Evolutionary conservation across 2,888 invertebrate genomes (phyloP).

Genomic region (Sabatieria punctata): DNA sequence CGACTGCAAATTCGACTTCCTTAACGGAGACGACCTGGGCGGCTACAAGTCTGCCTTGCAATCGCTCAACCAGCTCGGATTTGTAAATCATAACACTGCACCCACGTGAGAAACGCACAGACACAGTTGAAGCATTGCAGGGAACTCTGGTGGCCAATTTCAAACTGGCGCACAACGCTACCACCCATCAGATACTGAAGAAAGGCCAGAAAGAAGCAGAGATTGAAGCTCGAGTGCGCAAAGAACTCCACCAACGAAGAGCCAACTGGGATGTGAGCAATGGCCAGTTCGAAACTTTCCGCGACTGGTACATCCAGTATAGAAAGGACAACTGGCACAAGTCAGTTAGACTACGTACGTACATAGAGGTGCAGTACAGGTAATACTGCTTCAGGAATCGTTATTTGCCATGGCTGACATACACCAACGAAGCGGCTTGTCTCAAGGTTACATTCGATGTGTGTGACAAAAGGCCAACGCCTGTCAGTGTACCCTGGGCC

Average conservation of each 20-base stretch:
- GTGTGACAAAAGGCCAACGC: conserved; percentile 17
- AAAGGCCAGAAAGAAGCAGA: conserved; percentile 14
- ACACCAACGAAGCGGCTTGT: conserved; percentile 29
- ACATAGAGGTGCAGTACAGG: neutral
- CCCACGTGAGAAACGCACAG: too few relatives aligned
- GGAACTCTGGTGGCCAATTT: conserved; percentile 30
- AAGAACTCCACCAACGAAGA: conserved; percentile 19
- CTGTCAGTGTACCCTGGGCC: neutral
- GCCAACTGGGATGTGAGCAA: conserved; percentile 26
- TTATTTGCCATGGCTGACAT: conserved; percentile 29
- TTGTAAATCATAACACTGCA: conserved; percentile 16
- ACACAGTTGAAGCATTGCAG: conserved; percentile 13
- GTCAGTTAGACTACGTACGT: conserved; percentile 12
- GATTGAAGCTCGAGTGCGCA: conserved; percentile 19
- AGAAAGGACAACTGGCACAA: conserved; percentile 28
- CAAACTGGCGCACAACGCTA: conserved; percentile 22
- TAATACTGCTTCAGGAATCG: conserved; percentile 5
- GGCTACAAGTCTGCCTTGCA: conserved; percentile 26
- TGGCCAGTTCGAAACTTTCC: conserved; percentile 10
- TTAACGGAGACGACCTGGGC: conserved; percentile 18
- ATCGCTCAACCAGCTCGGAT: conserved; percentile 27
- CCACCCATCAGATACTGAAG: neutral
- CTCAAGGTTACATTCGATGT: conserved; percentile 29
- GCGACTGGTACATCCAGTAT: conserved; percentile 29
- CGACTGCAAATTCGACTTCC: conserved; percentile 28